Conservation (phyloP, 2,113 vertebrate genomes). For the Microcebus ravelobensis region DNA sequence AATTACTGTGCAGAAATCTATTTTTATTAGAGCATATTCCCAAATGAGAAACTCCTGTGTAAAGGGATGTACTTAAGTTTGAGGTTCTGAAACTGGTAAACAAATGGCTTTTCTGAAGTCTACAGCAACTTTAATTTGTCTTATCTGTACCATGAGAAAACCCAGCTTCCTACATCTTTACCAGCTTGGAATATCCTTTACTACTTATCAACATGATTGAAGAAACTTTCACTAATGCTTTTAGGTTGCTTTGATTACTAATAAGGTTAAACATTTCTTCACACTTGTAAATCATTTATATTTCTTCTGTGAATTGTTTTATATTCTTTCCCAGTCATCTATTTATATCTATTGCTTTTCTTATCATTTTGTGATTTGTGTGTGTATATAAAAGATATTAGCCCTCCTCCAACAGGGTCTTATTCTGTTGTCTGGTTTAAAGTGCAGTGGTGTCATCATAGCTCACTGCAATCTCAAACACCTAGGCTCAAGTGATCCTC, state of each 20-base stretch:
- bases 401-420: no score
- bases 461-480: no score
- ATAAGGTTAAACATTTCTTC: neutral
- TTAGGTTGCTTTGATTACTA: neutral
- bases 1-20: neutral
- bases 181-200: neutral
- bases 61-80: neutral
- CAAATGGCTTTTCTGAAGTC: neutral
- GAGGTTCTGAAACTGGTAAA: constrained; percentile 6
- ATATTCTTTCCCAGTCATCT: neutral
- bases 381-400: neutral
- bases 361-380: neutral
- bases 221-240: neutral
- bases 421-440: no score
- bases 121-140: neutral
- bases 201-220: neutral
- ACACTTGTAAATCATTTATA: neutral
- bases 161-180: neutral
- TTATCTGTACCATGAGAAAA: neutral
- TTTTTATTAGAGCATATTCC: neutral
- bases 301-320: constrained; percentile 20
- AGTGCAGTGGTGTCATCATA: no score
- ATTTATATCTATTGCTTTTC: neutral
- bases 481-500: no score
- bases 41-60: constrained; percentile 28